These are phyloP conservation scores for Rhabdomys pumilio DNA, from an alignment of 2,797 vertebrate genomes.

Conservation along the genomic window DNA sequence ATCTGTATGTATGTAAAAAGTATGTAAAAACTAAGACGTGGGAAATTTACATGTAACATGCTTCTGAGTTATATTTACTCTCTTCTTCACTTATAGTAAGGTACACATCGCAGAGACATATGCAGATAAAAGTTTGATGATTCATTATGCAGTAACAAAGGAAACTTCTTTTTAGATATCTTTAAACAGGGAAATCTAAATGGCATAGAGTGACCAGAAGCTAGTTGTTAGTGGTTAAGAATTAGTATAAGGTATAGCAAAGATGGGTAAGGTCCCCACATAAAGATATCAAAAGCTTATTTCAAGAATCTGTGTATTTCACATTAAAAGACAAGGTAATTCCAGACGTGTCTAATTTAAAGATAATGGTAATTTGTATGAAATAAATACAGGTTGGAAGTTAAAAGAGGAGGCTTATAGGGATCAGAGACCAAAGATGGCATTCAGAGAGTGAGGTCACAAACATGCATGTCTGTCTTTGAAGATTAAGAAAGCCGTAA, in stretches of 20 bases:
- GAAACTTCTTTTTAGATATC: background rate
- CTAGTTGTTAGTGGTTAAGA: background rate
- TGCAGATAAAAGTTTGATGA: background rate
- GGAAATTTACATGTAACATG: background rate
- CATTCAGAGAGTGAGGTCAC: background rate
- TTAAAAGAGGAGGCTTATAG: background rate
- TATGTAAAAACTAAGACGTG: background rate
- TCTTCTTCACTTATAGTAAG: background rate
- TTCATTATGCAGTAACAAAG: background rate
- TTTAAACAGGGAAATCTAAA: background rate
- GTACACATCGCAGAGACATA: background rate
- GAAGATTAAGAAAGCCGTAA: background rate
- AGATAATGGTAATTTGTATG: background rate
- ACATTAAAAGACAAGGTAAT: background rate
- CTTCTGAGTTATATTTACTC: background rate
- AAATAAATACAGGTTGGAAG: background rate
- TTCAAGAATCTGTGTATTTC: background rate
- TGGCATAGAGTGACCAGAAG: fast-evolving
- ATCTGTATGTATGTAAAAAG: background rate
- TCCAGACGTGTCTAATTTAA: background rate
- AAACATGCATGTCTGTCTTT: background rate
- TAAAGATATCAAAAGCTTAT: background rate
- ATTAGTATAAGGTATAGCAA: background rate
- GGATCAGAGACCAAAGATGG: background rate
- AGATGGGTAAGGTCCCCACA: background rate